Evolutionary conservation across 23 tunicate species (phyloP), one percentile per base, ranked within the genome.

Genomic region (Corella eumyota): DNA sequence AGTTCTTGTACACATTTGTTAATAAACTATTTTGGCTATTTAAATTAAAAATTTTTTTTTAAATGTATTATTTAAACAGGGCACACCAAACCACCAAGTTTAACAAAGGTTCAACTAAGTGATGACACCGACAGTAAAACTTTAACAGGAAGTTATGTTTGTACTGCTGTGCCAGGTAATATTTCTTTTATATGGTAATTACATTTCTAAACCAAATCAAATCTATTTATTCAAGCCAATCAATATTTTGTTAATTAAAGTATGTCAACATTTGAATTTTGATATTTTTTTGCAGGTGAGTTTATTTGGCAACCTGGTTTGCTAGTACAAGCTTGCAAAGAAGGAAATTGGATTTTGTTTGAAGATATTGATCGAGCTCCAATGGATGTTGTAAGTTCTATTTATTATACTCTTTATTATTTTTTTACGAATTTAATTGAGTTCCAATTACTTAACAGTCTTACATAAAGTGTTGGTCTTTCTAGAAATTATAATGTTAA

Each of bases 331-430:
- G 95, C 99, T 9, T 73, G 79, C 51, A 30, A 25, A 23, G 57
- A 78, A 13, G 99, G 99, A 1, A 9, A 93, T 48, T 93, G 99
- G 99, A 34, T 93, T 31, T 44, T 93, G 57, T 46, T 93, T 32
- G 99, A 93, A 40, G 99, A 93, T 36, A 68, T 84, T 22, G 99
- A 93, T 37, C 67, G 76, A 53, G 99, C 99, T 34, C 96, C 96
- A 33, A 63, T 73, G 76, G 96, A 88, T 62, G 80, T 79, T 32
- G 83, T 86, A 56, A 55, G 88, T 62, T 40, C 48, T 9, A 40
- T 15, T 15, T 9, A 40, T 40, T 40, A 15, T 40, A 11, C 11
- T 9, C 48, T 40, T 9, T 15, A 40, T 40, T 15, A 40, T 11
- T 40, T 40, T 40, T 40, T 40, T 40, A 40, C 15, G 13, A 40